phyloP scores from a whole-genome alignment of 2,113 vertebrate genomes.

The Acrocephalus kingi region DNA sequence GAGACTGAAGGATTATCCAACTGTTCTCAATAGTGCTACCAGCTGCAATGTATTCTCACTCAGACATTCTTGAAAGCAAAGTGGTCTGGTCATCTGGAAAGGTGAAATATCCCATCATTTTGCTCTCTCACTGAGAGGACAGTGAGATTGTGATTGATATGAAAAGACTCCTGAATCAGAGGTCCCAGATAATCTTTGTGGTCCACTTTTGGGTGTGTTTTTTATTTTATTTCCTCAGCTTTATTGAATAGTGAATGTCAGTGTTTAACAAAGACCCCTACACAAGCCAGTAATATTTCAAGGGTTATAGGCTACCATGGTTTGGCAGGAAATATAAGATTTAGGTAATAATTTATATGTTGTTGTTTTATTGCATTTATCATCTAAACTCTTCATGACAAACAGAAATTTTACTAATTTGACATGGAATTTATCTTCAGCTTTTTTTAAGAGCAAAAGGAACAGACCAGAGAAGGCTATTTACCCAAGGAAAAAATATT shows the following conservation, averaged over 20 bases:
- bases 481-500: neutral
- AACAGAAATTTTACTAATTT: neutral
- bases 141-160: neutral
- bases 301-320: neutral
- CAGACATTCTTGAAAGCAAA: slow-evolving; percentile 21
- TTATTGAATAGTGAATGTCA: neutral
- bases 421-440: neutral
- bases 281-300: neutral
- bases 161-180: neutral
- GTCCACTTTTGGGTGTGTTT: neutral
- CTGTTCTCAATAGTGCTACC: slow-evolving; percentile 59
- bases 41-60: slow-evolving; percentile 60
- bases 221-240: neutral
- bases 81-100: slow-evolving; percentile 52
- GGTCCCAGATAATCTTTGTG: neutral
- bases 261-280: neutral
- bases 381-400: neutral
- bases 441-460: neutral
- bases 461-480: neutral
- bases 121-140: neutral
- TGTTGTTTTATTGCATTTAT: neutral
- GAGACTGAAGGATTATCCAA: slow-evolving; percentile 59
- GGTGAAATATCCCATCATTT: slow-evolving; percentile 45
- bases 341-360: neutral
- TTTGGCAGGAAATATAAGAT: neutral